phyloP scores from a whole-genome alignment of 2,797 vertebrate species.

The Tarsius wallacei region DNA sequence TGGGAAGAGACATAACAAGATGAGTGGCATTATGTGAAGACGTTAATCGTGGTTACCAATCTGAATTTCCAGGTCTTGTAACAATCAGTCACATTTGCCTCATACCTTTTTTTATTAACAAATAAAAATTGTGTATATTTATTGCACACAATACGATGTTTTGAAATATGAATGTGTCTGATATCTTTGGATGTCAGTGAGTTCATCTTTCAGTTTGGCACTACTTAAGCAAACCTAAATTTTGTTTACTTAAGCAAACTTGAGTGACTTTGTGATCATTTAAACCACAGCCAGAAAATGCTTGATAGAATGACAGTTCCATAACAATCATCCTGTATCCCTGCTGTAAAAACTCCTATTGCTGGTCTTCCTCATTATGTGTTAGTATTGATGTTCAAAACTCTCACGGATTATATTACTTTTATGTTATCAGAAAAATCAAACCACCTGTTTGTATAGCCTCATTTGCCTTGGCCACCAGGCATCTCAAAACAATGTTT shows the following conservation, averaged over 20 bases:
- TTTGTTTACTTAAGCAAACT: neutral
- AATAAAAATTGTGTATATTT: neutral
- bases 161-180: neutral
- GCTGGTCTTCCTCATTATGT: too few relatives aligned
- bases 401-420: neutral
- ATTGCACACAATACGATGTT: neutral
- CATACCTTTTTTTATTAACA: neutral
- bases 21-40: too few relatives aligned
- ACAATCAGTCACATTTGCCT: neutral
- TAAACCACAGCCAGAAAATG: neutral
- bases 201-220: neutral
- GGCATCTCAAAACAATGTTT: neutral
- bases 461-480: neutral
- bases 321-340: neutral
- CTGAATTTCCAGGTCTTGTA: neutral
- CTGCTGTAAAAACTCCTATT: neutral
- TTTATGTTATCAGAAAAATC: neutral
- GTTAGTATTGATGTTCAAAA: neutral
- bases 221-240: neutral
- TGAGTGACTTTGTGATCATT: neutral
- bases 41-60: too few relatives aligned
- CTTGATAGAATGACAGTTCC: neutral
- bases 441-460: neutral
- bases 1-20: neutral
- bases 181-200: neutral